These are phyloP conservation scores for Latrodectus geometricus DNA, from an alignment of 1,140 invertebrate species.

Conservation along the genomic window DNA sequence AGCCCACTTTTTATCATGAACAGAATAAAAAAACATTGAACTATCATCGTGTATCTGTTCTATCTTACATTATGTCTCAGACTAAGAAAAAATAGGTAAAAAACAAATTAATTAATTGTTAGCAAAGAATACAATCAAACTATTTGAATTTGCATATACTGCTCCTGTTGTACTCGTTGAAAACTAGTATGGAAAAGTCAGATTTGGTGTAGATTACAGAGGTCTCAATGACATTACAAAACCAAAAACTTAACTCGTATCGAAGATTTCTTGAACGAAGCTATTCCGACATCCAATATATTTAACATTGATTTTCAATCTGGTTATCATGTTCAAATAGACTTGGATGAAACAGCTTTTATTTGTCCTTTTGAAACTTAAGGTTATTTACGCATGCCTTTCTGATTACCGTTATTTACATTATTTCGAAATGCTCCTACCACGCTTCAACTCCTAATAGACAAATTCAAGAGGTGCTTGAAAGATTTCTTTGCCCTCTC, in stretches of 20 bases:
- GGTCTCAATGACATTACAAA: constrained; percentile 52
- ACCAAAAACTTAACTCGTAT: constrained; percentile 67
- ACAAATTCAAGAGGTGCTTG: constrained; percentile 62
- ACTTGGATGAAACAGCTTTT: constrained; percentile 64
- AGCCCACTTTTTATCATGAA: constrained; percentile 3
- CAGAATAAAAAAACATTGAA: constrained; percentile 61
- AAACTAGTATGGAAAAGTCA: constrained; percentile 20
- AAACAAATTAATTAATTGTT: constrained; percentile 63
- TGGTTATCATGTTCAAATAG: constrained; percentile 60
- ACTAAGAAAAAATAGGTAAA: constrained; percentile 54
- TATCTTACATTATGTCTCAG: constrained; percentile 40
- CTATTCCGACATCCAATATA: neutral
- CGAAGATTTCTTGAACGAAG: constrained; percentile 68
- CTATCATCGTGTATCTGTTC: constrained; percentile 32
- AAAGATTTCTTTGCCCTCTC: neutral
- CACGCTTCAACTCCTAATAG: constrained; percentile 67
- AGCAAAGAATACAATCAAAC: constrained; percentile 58
- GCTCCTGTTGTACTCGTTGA: constrained; percentile 63
- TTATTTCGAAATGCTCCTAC: constrained; percentile 68
- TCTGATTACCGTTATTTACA: too few species aligned
- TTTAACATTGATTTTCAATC: neutral
- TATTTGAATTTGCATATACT: constrained; percentile 56
- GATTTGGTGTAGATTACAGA: constrained; percentile 53
- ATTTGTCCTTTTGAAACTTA: constrained; percentile 69
- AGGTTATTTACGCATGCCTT: constrained; percentile 64